Conservation (phyloP, 2,113 vertebrate species). For the Brachypteracias leptosomus region DNA sequence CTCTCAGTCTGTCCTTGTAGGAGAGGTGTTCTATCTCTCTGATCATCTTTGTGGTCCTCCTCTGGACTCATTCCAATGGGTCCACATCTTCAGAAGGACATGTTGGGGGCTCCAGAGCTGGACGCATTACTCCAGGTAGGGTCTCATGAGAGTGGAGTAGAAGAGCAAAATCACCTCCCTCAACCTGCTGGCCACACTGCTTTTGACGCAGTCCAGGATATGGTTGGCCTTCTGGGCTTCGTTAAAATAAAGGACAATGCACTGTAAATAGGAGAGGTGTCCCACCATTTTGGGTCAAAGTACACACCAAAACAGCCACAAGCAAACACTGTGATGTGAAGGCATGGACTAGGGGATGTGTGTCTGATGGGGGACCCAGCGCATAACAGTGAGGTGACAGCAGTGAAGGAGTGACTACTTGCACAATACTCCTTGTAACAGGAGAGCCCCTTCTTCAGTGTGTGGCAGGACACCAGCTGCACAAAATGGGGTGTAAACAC, state of each 20-base stretch:
- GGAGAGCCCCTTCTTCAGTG: neutral
- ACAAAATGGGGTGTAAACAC: neutral
- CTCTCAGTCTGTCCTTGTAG: too few species aligned
- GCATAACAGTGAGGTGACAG: neutral
- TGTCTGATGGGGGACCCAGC: neutral
- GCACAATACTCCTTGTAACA: neutral
- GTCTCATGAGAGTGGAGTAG: too few species aligned
- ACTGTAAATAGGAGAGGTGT: neutral
- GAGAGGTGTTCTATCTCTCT: too few species aligned
- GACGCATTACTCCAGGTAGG: too few species aligned
- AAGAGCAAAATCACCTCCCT: too few species aligned
- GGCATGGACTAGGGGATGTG: fast-evolving
- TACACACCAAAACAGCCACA: neutral
- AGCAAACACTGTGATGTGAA: neutral
- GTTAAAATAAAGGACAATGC: neutral
- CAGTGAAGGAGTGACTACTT: neutral
- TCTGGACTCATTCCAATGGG: too few species aligned
- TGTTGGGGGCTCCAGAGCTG: too few species aligned
- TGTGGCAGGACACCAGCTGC: neutral
- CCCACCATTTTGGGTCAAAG: fast-evolving
- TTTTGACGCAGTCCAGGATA: too few species aligned
- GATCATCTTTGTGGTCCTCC: too few species aligned
- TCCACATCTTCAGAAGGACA: too few species aligned
- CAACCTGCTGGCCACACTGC: too few species aligned
- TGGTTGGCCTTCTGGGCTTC: too few species aligned